phyloP scores from a whole-genome alignment of 37 sponge, comb jelly and placozoan genomes.

The Oopsacas minuta region DNA sequence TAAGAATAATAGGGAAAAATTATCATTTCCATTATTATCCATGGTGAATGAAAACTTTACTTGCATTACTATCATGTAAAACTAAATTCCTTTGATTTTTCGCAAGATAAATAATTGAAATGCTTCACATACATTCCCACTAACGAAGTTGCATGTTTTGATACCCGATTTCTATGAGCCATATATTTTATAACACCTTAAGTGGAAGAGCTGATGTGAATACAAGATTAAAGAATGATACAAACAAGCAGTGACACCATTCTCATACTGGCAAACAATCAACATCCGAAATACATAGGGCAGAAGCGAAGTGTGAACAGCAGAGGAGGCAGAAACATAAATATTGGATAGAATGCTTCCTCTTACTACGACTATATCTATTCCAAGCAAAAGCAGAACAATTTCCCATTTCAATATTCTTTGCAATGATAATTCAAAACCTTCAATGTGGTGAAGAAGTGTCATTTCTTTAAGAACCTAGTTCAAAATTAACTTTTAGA shows the following conservation, averaged over 20 bases:
- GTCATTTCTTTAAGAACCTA: neutral
- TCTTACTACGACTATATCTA: neutral
- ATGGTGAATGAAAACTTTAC: no score
- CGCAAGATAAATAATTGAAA: no score
- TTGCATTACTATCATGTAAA: no score
- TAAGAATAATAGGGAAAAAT: no score
- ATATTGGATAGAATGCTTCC: neutral
- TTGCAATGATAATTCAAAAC: constrained; percentile 6
- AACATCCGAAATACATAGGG: constrained; percentile 5
- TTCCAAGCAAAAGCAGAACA: constrained; percentile 2
- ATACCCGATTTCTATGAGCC: no score
- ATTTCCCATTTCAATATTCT: constrained; percentile 8
- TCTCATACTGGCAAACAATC: neutral
- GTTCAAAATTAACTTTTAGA: neutral
- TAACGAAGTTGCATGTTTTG: no score
- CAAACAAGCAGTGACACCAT: constrained; percentile 6
- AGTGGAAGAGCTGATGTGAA: neutral
- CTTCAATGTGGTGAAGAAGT: neutral
- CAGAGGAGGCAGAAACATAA: neutral
- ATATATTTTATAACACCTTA: neutral
- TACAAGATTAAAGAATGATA: neutral
- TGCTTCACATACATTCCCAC: no score
- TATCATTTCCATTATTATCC: no score
- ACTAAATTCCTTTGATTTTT: no score
- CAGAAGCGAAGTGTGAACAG: neutral